Evolutionary conservation across 2,888 invertebrate species (phyloP).

Genomic region (Abrostola triplasia): DNA sequence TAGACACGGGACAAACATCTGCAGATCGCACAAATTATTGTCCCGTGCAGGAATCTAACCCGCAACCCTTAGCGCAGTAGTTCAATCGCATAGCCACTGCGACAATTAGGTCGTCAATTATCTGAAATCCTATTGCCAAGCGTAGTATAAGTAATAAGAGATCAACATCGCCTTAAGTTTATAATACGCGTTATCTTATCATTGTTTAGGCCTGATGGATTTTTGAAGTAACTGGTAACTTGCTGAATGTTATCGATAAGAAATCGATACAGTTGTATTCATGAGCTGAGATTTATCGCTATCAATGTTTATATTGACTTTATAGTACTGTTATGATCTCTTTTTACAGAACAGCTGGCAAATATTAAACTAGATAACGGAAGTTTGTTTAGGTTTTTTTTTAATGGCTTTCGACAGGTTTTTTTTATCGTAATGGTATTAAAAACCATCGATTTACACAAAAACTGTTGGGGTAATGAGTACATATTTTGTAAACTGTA

Average conservation of each 20-base stretch:
- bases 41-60: too few species aligned
- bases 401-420: not conserved
- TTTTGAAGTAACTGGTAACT: conserved; percentile 10
- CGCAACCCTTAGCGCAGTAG: too few species aligned
- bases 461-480: too few species aligned
- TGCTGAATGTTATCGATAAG: conserved; percentile 16
- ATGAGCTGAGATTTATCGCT: conserved; percentile 17
- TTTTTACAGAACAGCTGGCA: not conserved
- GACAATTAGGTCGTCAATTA: too few species aligned
- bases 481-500: too few species aligned
- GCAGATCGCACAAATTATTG: too few species aligned
- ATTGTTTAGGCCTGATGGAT: conserved; percentile 9
- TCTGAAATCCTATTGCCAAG: too few species aligned
- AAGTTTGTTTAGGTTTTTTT: not conserved
- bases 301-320: not conserved
- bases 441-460: too few species aligned
- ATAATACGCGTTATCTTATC: not conserved
- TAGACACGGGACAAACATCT: too few species aligned
- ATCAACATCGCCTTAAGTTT: too few species aligned
- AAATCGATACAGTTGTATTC: conserved; percentile 18
- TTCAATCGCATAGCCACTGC: too few species aligned
- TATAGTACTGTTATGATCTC: not conserved
- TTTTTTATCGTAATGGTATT: not conserved
- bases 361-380: not conserved
- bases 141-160: too few species aligned